phyloP scores from a whole-genome alignment of 1,140 invertebrate genomes.

The Telenomus remus region DNA sequence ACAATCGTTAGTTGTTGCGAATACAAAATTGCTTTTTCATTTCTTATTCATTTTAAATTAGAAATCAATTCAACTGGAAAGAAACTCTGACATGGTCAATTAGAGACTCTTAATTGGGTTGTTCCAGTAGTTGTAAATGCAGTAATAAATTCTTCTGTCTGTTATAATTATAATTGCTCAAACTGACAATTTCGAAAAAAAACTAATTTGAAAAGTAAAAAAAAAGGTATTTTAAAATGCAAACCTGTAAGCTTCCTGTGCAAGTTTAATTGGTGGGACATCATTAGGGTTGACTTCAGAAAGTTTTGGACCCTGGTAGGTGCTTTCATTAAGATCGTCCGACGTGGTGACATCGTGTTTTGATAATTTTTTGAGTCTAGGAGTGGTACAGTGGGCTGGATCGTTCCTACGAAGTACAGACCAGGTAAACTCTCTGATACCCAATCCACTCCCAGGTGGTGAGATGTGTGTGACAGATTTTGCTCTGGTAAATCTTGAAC shows the following conservation, averaged over 20 bases:
- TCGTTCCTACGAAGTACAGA: conserved; percentile 70
- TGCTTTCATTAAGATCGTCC: conserved; percentile 58
- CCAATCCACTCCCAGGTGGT: conserved; percentile 30
- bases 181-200: too few relatives aligned
- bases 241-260: conserved; percentile 80
- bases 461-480: conserved; percentile 72
- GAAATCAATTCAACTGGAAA: background rate
- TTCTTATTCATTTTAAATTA: too few relatives aligned
- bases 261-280: conserved; percentile 80
- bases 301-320: conserved; percentile 50
- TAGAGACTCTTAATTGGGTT: too few relatives aligned
- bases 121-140: too few relatives aligned
- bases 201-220: too few relatives aligned
- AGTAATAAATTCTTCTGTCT: too few relatives aligned
- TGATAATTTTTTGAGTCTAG: conserved; percentile 53
- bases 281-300: conserved; percentile 71
- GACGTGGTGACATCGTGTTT: conserved; percentile 43
- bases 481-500: conserved; percentile 66
- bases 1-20: too few relatives aligned
- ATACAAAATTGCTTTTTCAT: too few relatives aligned
- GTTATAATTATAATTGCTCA: too few relatives aligned
- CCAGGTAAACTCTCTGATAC: conserved; percentile 68
- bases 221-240: background rate
- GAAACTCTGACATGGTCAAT: too few relatives aligned
- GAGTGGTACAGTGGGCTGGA: conserved; percentile 58